Evolutionary conservation across 1,140 invertebrate genomes (phyloP).

Genomic region (Monomorium pharaonis): DNA sequence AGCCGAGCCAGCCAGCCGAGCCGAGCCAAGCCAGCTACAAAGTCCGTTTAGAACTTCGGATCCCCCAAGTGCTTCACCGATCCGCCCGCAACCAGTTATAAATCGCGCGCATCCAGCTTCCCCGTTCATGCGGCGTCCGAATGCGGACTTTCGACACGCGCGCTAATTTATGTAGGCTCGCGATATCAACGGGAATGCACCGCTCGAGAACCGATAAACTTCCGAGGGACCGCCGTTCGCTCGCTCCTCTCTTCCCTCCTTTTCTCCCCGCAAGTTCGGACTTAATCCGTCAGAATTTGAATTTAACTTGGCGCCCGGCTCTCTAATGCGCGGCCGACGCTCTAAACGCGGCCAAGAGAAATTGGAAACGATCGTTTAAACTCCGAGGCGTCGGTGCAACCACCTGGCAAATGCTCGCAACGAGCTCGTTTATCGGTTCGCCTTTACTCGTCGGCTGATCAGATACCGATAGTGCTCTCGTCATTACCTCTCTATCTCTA

Average conservation of each 20-base stretch:
- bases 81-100: slow-evolving; percentile 48
- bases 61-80: slow-evolving; percentile 67
- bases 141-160: background rate
- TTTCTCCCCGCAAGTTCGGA: background rate
- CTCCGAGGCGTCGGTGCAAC: slow-evolving; percentile 44
- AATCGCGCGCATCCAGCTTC: slow-evolving; percentile 43
- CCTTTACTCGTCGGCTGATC: slow-evolving; percentile 29
- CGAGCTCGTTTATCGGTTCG: slow-evolving; percentile 44
- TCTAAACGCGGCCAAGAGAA: slow-evolving; percentile 27
- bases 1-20: slow-evolving; percentile 2
- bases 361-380: slow-evolving; percentile 53
- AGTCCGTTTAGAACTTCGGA: slow-evolving; percentile 69
- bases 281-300: slow-evolving; percentile 35
- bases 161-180: slow-evolving; percentile 10
- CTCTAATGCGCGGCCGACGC: background rate
- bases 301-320: background rate
- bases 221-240: background rate
- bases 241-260: background rate
- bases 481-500: slow-evolving; percentile 30
- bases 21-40: slow-evolving; percentile 37
- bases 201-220: slow-evolving; percentile 6
- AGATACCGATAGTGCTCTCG: background rate
- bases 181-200: background rate
- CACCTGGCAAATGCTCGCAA: slow-evolving; percentile 53
- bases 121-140: background rate